These are phyloP conservation scores for Heliconius charithonia DNA, from an alignment of 2,888 invertebrate genomes.

Conservation along the genomic window DNA sequence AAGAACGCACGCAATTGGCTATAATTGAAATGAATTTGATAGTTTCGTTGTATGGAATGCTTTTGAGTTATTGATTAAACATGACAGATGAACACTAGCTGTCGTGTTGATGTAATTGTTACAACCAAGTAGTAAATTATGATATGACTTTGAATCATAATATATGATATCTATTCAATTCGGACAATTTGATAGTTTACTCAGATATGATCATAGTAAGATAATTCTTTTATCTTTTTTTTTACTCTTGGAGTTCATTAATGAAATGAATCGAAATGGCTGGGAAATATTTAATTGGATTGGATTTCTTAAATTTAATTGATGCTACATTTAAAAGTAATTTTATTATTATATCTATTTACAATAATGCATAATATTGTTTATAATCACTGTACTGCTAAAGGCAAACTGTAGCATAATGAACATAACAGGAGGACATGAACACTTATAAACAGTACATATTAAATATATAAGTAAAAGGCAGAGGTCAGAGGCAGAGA, in stretches of 20 bases:
- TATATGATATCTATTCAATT: not conserved
- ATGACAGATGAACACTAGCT: not conserved
- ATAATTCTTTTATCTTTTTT: not conserved
- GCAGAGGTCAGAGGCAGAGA: too few relatives aligned
- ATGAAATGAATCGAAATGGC: not conserved
- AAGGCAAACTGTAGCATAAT: not conserved
- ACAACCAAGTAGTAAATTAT: not conserved
- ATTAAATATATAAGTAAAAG: too few relatives aligned
- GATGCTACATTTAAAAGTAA: not conserved
- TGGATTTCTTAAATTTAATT: not conserved
- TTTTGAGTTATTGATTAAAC: conserved; percentile 10
- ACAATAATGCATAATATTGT: not conserved
- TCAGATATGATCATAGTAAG: not conserved
- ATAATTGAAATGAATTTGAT: not conserved
- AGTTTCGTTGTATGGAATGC: not conserved
- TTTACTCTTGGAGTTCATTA: not conserved
- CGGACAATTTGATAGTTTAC: not conserved
- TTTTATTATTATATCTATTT: not conserved
- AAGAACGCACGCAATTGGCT: conserved; percentile 1
- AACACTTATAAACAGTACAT: not conserved
- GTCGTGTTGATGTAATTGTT: conserved; percentile 9
- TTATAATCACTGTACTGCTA: not conserved
- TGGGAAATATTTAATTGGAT: not conserved
- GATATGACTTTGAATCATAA: not conserved
- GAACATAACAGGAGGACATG: not conserved